Evolutionary conservation across 2,888 invertebrate species (phyloP).

Genomic region (Notodonta dromedarius): DNA sequence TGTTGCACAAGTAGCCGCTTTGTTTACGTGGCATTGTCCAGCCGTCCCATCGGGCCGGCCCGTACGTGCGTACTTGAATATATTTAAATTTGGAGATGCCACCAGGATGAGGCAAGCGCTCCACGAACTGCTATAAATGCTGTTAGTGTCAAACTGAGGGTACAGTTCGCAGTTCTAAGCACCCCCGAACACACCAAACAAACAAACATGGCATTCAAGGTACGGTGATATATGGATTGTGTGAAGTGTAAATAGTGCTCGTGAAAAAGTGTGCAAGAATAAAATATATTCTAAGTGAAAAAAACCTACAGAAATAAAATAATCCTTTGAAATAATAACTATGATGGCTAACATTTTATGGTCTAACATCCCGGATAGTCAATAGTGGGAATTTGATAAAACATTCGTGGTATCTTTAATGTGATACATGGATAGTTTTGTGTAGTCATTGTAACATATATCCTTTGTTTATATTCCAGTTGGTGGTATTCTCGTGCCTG

Average conservation of each 20-base stretch:
- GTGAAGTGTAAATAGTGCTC: constrained; percentile 53
- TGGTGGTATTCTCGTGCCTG: constrained; percentile 73
- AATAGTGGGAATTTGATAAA: too few species aligned
- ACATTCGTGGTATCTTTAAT: too few species aligned
- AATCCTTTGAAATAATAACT: background rate
- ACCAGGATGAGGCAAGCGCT: constrained; percentile 78
- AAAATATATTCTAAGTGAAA: background rate
- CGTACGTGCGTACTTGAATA: constrained; percentile 84
- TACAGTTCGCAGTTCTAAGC: constrained; percentile 75
- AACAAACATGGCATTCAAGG: constrained; percentile 78
- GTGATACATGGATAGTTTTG: too few species aligned
- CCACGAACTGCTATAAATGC: constrained; percentile 72
- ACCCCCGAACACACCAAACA: constrained; percentile 68
- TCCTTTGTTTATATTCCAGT: constrained; percentile 52
- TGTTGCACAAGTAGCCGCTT: constrained; percentile 77
- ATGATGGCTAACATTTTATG: too few species aligned
- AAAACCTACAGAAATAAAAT: background rate
- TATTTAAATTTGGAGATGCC: constrained; percentile 84
- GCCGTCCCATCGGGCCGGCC: constrained; percentile 63
- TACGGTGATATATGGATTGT: constrained; percentile 59
- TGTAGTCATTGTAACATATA: background rate
- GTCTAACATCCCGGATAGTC: too few species aligned
- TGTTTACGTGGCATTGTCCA: constrained; percentile 81
- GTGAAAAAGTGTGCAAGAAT: constrained; percentile 29
- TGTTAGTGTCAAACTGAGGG: constrained; percentile 63